Percentiles rank a stretch among this genome's conserved stretches.
Conservation (phyloP, 2,888 invertebrate genomes). For the Trachelus iudaicus region DNA sequence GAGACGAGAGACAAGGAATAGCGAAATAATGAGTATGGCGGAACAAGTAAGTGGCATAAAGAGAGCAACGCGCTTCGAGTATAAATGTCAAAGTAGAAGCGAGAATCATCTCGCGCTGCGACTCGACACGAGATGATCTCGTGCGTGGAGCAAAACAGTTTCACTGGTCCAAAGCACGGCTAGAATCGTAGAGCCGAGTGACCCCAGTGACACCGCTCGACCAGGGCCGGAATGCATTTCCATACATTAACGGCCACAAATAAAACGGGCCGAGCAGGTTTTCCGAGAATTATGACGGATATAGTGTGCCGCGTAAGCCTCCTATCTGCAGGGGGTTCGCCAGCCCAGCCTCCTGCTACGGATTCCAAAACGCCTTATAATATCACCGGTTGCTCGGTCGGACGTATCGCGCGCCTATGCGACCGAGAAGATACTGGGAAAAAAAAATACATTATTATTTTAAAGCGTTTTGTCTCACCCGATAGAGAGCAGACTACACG, state of each 20-base stretch:
- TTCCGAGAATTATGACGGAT: conserved; percentile 42
- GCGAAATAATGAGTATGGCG: not conserved
- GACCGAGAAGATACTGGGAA: no score
- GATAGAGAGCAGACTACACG: no score
- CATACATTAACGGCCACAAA: conserved; percentile 42
- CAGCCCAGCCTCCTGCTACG: not conserved
- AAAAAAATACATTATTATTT: no score
- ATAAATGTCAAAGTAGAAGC: conserved; percentile 42
- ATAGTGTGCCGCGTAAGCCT: not conserved
- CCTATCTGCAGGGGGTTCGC: conserved; percentile 18
- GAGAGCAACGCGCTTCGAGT: conserved; percentile 16
- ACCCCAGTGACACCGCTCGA: conserved; percentile 47
- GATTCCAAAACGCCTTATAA: no score
- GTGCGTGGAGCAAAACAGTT: conserved; percentile 39
- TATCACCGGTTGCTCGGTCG: no score
- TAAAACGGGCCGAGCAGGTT: conserved; percentile 23
- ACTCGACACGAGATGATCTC: conserved; percentile 40
- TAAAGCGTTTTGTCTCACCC: no score
- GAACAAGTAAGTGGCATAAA: conserved; percentile 18
- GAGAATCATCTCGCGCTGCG: conserved; percentile 32
- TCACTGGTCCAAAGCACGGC: conserved; percentile 40
- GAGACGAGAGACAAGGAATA: no score
- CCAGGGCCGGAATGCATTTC: conserved; percentile 43
- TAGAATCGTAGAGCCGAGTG: conserved; percentile 36
- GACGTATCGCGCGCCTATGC: no score